phyloP scores from a whole-genome alignment of 2,888 invertebrate genomes.

The Hypena proboscidalis region DNA sequence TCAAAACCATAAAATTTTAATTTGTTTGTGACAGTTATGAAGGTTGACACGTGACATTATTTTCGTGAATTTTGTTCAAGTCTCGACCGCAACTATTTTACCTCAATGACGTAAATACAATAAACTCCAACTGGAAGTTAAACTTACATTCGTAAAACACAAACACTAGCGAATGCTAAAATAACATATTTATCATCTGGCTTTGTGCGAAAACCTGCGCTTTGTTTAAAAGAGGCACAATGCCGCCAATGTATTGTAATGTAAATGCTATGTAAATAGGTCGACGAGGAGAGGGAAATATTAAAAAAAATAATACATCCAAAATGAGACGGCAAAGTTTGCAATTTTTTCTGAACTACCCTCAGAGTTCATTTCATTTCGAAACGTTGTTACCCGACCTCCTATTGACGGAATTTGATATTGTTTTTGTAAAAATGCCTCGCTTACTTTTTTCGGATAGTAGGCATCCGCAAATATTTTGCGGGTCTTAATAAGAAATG shows the following conservation, averaged over 20 bases:
- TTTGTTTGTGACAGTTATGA: no score
- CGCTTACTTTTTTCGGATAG: conserved; percentile 17
- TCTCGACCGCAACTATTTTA: no score
- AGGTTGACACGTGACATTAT: no score
- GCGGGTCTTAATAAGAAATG: conserved; percentile 19
- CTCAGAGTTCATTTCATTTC: conserved; percentile 34
- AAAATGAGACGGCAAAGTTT: conserved; percentile 30
- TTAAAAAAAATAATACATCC: conserved; percentile 43
- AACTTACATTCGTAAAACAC: conserved; percentile 26
- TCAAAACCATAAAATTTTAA: no score
- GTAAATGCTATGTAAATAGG: conserved; percentile 62
- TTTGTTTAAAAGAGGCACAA: conserved; percentile 37
- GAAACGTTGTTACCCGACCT: conserved; percentile 31
- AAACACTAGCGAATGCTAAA: conserved; percentile 35
- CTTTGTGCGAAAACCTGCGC: conserved; percentile 38
- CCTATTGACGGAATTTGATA: conserved; percentile 41
- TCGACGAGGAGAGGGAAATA: conserved; percentile 42
- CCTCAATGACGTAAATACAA: no score
- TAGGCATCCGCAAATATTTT: conserved; percentile 21
- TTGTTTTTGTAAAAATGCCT: conserved; percentile 29
- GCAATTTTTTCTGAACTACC: conserved; percentile 24
- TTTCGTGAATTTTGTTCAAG: no score
- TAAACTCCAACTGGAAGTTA: conserved; percentile 19
- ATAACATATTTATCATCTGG: conserved; percentile 44
- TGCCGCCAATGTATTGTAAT: conserved; percentile 55